Evolutionary conservation across 1,140 invertebrate genomes (phyloP), one percentile per base, ranked within the genome.

Genomic region (Monomorium pharaonis): DNA sequence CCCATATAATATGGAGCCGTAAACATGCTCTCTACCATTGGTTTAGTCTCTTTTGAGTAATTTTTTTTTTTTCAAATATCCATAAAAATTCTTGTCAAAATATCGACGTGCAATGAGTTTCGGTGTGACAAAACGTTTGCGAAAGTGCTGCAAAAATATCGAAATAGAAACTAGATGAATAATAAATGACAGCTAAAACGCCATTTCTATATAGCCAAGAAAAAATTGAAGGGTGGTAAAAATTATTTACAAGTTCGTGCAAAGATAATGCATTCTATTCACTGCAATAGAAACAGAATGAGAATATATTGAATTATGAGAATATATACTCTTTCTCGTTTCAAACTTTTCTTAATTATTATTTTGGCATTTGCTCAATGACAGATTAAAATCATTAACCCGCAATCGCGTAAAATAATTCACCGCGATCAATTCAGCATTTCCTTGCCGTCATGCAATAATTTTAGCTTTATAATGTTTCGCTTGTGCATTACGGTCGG

Each of bases 21-120:
- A 65, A 84, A 54, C 58, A 27, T 24, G 44, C 72, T 42, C 24
- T 84, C n/a, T 49, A 74, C 69, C 27, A 58, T 63, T 77, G 72
- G 21, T 63, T 76, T 16, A 9, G 7, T 49, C 42, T 18, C 51
- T 49, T 21, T n/a, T 24, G 37, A 72, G 27, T 10, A 30, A 21
- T 44, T 51, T 84, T 63, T 70, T 44, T 69, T 69, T 63, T 76
- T 63, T 63, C 33, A 84, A 77, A 84, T 51, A 77, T 63, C 42
- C 14, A 76, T 76, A 84, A 62, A 84, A 84, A 84, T 84, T 63
- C 24, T 21, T 21, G 44, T 42, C 72, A 63, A 51, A 84, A 63
- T 44, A 49, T 21, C n/a, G 58, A 60, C 42, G 27, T 49, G 27
- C 16, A 21, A 84, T 33, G 54, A 80, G 33, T 80, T 67, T 54